These are phyloP conservation scores for Apodemus sylvaticus DNA, from an alignment of 2,113 vertebrate species.

Conservation along the genomic window DNA sequence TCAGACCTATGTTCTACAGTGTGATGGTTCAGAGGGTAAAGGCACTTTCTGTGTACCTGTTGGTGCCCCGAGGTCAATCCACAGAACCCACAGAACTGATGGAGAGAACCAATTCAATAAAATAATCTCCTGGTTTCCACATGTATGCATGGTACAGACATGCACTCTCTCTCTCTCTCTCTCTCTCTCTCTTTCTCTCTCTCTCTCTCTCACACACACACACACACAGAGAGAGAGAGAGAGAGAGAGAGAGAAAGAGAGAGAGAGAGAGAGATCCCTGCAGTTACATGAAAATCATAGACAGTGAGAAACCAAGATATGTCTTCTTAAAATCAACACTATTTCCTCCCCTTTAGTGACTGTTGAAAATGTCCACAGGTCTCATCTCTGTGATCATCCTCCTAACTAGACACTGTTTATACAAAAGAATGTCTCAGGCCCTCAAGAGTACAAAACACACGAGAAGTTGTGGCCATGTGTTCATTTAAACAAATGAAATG, in stretches of 20 bases:
- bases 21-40: neutral
- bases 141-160: no score
- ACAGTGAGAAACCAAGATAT: neutral
- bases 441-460: neutral
- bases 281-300: neutral
- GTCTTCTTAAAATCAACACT: neutral
- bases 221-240: no score
- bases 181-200: no score
- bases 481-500: slow-evolving; percentile 5
- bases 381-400: neutral
- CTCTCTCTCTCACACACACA: no score
- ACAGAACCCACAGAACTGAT: neutral
- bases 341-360: slow-evolving; percentile 10
- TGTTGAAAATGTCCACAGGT: neutral
- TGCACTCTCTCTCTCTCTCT: no score
- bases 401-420: neutral
- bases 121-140: no score
- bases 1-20: neutral
- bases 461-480: neutral
- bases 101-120: neutral
- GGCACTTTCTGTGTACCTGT: neutral
- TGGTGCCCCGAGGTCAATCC: neutral
- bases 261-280: no score
- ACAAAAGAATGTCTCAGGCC: neutral
- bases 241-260: no score